A percentile compares a stretch with the other conserved stretches of the same genome.
These are phyloP conservation scores for Mesochorus sp. DNA, from an alignment of 2,888 invertebrate genomes.

Conservation along the genomic window DNA sequence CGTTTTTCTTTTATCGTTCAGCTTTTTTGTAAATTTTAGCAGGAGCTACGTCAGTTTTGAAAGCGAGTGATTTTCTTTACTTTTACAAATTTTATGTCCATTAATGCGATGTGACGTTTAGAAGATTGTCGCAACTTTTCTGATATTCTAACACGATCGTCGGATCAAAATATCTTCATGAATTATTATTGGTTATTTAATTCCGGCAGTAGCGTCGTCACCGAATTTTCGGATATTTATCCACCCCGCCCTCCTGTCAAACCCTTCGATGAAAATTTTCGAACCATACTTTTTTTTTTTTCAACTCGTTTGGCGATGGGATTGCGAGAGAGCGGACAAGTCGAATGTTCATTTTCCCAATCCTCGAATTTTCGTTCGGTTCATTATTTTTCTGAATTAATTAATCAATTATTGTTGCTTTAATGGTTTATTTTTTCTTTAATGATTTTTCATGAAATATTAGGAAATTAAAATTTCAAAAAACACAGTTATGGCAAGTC, in stretches of 20 bases:
- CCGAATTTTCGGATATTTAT: slow-evolving; percentile 13
- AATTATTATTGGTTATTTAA: not conserved
- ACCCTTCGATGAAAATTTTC: not conserved
- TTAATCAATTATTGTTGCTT: too few species aligned
- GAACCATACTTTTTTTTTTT: not conserved
- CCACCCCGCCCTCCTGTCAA: not conserved
- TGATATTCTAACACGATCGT: slow-evolving; percentile 34
- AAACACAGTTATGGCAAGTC: too few species aligned
- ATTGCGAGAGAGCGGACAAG: slow-evolving; percentile 40
- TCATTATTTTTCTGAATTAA: not conserved
- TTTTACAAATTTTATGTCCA: too few species aligned
- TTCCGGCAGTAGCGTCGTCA: not conserved
- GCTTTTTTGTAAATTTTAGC: slow-evolving; percentile 45
- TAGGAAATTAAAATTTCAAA: too few species aligned
- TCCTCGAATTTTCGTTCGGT: not conserved
- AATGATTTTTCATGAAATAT: not conserved
- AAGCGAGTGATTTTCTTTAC: slow-evolving; percentile 38
- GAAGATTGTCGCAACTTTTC: not conserved
- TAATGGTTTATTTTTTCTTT: not conserved
- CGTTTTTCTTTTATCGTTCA: slow-evolving; percentile 26
- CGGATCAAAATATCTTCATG: too few species aligned
- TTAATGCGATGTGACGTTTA: too few species aligned
- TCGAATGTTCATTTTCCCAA: slow-evolving; percentile 12
- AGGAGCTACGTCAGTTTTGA: slow-evolving; percentile 34
- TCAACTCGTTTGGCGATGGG: slow-evolving; percentile 13